Evolutionary conservation across 2,113 vertebrate genomes (phyloP), one percentile per base, ranked within the genome.

Genomic region (Corythaeola cristata): DNA sequence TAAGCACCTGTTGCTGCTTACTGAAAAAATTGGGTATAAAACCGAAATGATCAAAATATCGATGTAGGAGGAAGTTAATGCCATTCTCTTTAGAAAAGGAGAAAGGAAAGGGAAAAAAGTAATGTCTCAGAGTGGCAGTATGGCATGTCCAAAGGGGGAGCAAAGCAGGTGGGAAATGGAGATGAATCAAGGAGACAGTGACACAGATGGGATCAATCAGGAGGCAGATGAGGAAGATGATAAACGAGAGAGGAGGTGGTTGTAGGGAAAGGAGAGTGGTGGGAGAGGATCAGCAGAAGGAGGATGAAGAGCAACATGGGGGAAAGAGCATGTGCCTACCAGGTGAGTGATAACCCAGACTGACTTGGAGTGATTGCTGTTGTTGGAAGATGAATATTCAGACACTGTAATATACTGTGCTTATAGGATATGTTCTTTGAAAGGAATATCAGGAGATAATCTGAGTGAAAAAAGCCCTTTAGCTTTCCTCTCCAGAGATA

Each of bases 31-130:
- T 26, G 21, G 33, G 11, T 27, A 5, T 26, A 50, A n/a, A 44
- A 37, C 2, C 1, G 19, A 5, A 44, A 47, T 5, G 4, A 37
- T 58, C 23, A 15, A 41, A 53, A 12, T 9, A 28, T 3, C 50
- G 33, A 0, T 0, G 0, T 1, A 11, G 39, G 19, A 22, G 27
- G 47, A 15, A 18, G 14, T 27, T 3, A 6, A 2, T 30, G 55
- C 2, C 3, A 5, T 15, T 74, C 5, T 15, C 33, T 63, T 18
- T 11, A 8, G 39, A 12, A 30, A 37, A 35, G 27, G 2, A 13
- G 33, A 24, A 44, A 23, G 9, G 17, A 18, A 15, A 55, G 5
- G 26, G 11, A 2, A 12, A 16, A 55, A 16, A 15, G 4, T 16
- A 14, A 7, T 21, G 19, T 4, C 21, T 2, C 8, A 13, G 50